A percentile compares a stretch with the other conserved stretches of the same genome.
Evolutionary conservation across 2,797 vertebrate genomes (phyloP).

Genomic region (Sarcophilus harrisii): DNA sequence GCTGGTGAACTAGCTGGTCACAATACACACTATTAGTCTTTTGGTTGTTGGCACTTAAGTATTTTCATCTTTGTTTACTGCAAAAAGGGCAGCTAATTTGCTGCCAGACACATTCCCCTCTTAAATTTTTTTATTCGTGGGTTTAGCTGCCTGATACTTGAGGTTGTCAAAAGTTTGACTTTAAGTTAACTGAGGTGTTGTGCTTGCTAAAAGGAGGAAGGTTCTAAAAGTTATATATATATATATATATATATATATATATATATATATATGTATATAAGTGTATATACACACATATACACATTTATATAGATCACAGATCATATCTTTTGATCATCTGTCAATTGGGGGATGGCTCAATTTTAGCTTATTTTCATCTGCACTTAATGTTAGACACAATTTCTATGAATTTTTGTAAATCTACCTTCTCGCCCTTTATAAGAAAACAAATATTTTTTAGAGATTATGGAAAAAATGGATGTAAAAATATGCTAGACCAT

Average conservation of each 20-base stretch:
- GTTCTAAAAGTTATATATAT: not conserved
- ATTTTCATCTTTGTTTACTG: not conserved
- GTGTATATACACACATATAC: not conserved
- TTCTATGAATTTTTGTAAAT: not conserved
- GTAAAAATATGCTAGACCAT: not conserved
- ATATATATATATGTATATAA: not conserved
- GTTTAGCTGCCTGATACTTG: not conserved
- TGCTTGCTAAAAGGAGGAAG: not conserved
- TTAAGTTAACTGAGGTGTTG: not conserved
- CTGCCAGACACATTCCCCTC: not conserved
- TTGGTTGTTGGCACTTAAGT: not conserved
- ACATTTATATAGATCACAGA: no score
- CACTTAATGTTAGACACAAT: not conserved
- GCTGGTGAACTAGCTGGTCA: not conserved
- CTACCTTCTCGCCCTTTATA: not conserved
- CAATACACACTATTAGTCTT: not conserved
- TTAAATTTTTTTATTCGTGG: not conserved
- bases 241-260: not conserved
- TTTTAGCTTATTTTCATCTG: not conserved
- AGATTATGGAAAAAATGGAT: not conserved
- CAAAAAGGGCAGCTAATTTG: not conserved
- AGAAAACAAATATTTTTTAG: constrained; percentile 6
- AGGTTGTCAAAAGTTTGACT: not conserved
- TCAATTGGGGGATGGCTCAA: no score
- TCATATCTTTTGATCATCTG: no score